These are phyloP conservation scores for Benthosema pterotum DNA, from an alignment of 2,797 vertebrate genomes.

Conservation along the genomic window DNA sequence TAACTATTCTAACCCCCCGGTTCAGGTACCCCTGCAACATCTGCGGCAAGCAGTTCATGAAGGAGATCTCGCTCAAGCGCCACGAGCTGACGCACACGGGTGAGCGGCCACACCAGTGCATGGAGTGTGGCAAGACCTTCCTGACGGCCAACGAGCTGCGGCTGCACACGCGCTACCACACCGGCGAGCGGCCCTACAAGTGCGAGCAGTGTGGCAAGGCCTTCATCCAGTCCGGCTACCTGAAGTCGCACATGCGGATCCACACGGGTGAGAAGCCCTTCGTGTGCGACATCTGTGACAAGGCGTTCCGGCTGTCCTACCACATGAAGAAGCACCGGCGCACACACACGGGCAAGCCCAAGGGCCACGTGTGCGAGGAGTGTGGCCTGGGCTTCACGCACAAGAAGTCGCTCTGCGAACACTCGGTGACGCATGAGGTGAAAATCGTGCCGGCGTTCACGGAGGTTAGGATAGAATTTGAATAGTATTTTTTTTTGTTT, in stretches of 20 bases:
- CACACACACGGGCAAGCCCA: slow-evolving; percentile 66
- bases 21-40: slow-evolving; percentile 70
- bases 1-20: too few species aligned
- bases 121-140: slow-evolving; percentile 74
- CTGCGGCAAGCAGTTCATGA: slow-evolving; percentile 79
- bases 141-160: slow-evolving; percentile 74
- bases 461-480: slow-evolving; percentile 62
- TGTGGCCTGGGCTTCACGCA: slow-evolving; percentile 62
- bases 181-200: slow-evolving; percentile 76
- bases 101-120: slow-evolving; percentile 74
- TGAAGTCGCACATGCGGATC: slow-evolving; percentile 79
- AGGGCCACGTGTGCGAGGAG: slow-evolving; percentile 64
- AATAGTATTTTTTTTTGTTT: slow-evolving; percentile 32
- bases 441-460: slow-evolving; percentile 55
- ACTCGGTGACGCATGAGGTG: slow-evolving; percentile 61
- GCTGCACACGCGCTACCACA: slow-evolving; percentile 75
- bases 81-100: slow-evolving; percentile 77
- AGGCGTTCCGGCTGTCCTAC: slow-evolving; percentile 71
- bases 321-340: slow-evolving; percentile 77
- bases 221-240: slow-evolving; percentile 77
- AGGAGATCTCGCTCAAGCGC: slow-evolving; percentile 75
- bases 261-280: slow-evolving; percentile 79
- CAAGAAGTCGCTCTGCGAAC: slow-evolving; percentile 70
- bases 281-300: slow-evolving; percentile 71
- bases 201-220: slow-evolving; percentile 75